Base-by-base conservation (phyloP, 2,888 invertebrate genomes). In the Cryptus armator region DNA sequence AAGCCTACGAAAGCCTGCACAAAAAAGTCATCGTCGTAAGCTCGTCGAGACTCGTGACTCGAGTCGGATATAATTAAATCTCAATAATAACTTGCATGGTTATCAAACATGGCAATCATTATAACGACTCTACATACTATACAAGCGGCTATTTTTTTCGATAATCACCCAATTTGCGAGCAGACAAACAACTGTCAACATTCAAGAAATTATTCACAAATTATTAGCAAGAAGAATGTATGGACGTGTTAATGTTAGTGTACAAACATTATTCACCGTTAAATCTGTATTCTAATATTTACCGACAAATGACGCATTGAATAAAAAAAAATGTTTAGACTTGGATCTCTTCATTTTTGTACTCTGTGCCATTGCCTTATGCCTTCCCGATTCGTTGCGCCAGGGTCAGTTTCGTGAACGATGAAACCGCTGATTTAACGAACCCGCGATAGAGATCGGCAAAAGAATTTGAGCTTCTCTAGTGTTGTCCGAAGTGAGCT, bases 41-140 rank as follows among this genome's bases (percentile, higher is more conserved):
- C 67, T 68, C 24, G 24, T 68, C 24, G 24, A 24, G 67, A 32
- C 44, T 44, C 37, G 16, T 53, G 29, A 37, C 43, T 68, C 19
- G 46, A n/a, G 44, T 32, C 53, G 44, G 37, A 68, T 68, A 77
- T 68, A 77, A 59, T 68, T 56, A 59, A 68, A 44, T 24, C 29
- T 46, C 51, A 19, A 37, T 66, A 66, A 66, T 51, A 32, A 66
- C 66, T 51, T 32, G 62, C 29, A 62, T 29, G 64, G 32, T 5
- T 72, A 75, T 68, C 14, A 46, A 68, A 46, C 46, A 10, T 46
- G 29, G n/a, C n/a, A 5, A 59, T 72, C 56, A 67, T 56, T 48
- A 29, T 19, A 56, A 24, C n/a, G 43, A 56, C 43, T 32, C 14
- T 62, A 1, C 12, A 53, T 51, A 70, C 43, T 19, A 19, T 46